These are phyloP conservation scores for Goniozus legneri DNA, from an alignment of 1,140 invertebrate genomes.

Conservation along the genomic window DNA sequence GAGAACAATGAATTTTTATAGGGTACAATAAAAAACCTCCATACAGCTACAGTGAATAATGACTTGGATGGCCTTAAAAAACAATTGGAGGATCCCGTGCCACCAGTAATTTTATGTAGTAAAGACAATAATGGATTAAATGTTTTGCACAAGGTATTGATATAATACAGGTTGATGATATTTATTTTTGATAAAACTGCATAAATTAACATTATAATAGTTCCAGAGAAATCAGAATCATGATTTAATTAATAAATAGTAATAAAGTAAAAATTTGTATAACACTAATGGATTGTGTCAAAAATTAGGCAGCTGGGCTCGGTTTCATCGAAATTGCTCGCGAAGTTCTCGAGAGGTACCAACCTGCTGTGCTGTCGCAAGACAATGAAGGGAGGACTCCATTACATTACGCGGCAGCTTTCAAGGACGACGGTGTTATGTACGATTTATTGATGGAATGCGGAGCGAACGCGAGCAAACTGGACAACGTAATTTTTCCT, in stretches of 20 bases:
- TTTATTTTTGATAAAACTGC: too few species aligned
- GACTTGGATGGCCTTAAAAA: slow-evolving; percentile 70
- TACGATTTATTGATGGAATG: slow-evolving; percentile 71
- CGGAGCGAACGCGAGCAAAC: slow-evolving; percentile 73
- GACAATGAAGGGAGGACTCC: slow-evolving; percentile 86
- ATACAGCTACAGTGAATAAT: slow-evolving; percentile 71
- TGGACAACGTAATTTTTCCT: slow-evolving; percentile 75
- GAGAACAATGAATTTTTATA: too few species aligned
- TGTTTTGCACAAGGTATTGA: slow-evolving; percentile 76
- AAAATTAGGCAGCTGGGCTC: slow-evolving; percentile 71
- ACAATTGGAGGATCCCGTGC: slow-evolving; percentile 65
- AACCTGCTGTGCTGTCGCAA: slow-evolving; percentile 62
- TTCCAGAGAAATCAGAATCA: too few species aligned
- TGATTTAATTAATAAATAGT: too few species aligned
- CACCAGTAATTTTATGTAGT: slow-evolving; percentile 69
- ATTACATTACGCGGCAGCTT: slow-evolving; percentile 82
- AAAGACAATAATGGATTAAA: slow-evolving; percentile 79
- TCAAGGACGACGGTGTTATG: slow-evolving; percentile 67
- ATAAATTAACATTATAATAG: too few species aligned
- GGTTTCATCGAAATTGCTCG: slow-evolving; percentile 69
- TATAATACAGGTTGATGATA: too few species aligned
- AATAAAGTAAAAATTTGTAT: too few species aligned
- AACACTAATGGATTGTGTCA: too few species aligned
- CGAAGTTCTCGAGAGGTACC: slow-evolving; percentile 69
- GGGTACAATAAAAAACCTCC: slow-evolving; percentile 79